Evolutionary conservation across 92 coral and sea anemone species (phyloP), one percentile per base, ranked within the genome.

Genomic region (Palythoa grandiflora): DNA sequence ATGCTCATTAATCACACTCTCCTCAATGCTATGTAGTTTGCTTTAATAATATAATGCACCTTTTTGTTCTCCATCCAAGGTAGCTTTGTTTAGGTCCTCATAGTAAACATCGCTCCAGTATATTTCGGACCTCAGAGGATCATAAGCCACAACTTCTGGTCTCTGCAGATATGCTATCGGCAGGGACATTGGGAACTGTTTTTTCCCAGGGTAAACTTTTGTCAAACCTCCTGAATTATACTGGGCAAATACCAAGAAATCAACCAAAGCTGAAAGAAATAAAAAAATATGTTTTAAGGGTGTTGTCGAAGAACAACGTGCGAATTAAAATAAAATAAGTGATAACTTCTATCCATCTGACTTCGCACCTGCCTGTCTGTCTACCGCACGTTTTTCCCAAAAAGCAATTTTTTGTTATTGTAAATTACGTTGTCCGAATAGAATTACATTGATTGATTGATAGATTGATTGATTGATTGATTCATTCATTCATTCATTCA

Each of bases 141-240:
- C 86, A 68, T 17, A 81, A 16, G 86, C 86, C 2, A 81, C 61
- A 1, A 75, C 86, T 14, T 81, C 74, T 12, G 86, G 86, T 6
- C 3, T 63, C 28, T 2, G 15, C 57, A 81, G 6, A 47, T 65
- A 65, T 47, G 75, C 2, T 9, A 81, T 6, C 15, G 76, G 86
- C 59, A 81, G 61, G 4, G n/a, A 3, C 5, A 39, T 13, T 11
- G 21, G 44, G 4, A 50, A 17, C 12, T 81, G 40, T 1, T 13
- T 51, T 51, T 66, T 81, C 39, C 66, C 86, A 12, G 86, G 76
- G 75, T 21, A 81, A 17, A 81, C 65, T 81, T 81, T 81, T 19
- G 61, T 68, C 21, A 81, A 50, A 19, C 44, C 53, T 1, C 61
- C 73, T 38, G 63, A 28, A 47, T 57, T 75, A 68, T 63, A 65